Conservation (phyloP, 2,113 vertebrate species). For the Phyllostomus discolor region DNA sequence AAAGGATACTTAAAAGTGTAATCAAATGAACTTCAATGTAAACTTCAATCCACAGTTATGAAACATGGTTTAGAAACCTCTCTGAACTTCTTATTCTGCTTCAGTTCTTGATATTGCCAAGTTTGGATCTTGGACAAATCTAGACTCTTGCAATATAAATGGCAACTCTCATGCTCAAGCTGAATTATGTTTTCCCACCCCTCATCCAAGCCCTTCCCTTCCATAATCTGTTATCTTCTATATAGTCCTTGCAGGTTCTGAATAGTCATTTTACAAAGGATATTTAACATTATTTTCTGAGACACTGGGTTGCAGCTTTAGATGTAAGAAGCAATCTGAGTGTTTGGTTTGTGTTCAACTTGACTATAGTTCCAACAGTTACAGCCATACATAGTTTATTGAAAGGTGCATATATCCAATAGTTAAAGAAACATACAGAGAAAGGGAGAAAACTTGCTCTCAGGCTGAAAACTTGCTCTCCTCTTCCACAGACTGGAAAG, state of each 20-base stretch:
- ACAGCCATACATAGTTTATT: constrained; percentile 19
- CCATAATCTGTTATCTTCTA: background rate
- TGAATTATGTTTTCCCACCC: background rate
- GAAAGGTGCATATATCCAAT: constrained; percentile 4
- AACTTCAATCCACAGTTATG: background rate
- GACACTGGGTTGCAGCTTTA: background rate
- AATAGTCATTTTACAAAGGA: background rate
- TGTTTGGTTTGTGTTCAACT: constrained; percentile 12
- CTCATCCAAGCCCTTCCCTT: background rate
- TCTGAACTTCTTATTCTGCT: background rate
- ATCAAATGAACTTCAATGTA: background rate
- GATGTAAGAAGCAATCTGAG: background rate
- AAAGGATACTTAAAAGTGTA: background rate
- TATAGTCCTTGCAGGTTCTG: background rate
- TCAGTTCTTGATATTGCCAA: background rate
- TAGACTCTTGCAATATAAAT: background rate
- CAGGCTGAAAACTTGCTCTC: background rate
- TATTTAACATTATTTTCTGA: background rate
- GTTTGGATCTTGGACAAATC: background rate
- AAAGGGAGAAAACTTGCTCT: background rate
- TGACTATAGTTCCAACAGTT: background rate
- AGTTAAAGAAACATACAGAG: constrained; percentile 50
- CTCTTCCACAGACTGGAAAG: constrained; percentile 40
- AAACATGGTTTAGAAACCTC: background rate
- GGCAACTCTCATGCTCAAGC: background rate